phyloP scores from a whole-genome alignment of 2,113 vertebrate species.

The Ceyx cyanopectus region DNA sequence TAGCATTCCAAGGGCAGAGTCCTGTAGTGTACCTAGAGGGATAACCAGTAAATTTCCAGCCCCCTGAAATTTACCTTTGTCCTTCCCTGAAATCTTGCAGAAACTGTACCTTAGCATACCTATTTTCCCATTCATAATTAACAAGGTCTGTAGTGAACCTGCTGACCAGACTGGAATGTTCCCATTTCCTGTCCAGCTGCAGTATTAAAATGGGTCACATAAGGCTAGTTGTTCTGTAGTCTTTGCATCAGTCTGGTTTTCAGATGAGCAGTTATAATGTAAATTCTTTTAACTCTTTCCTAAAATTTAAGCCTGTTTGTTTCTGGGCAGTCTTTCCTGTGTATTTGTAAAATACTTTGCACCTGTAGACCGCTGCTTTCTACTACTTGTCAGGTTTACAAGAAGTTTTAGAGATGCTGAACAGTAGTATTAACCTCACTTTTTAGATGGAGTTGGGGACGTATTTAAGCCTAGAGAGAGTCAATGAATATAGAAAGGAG shows the following conservation, averaged over 20 bases:
- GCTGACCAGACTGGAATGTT: constrained; percentile 43
- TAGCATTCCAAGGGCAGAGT: background rate
- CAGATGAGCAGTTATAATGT: background rate
- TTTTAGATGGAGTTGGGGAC: background rate
- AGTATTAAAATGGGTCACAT: background rate
- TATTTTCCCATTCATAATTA: background rate
- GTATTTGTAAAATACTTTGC: background rate
- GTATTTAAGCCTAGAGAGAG: background rate
- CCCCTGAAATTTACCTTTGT: background rate
- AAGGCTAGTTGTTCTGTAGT: background rate
- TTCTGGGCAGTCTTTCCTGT: background rate
- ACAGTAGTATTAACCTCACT: background rate
- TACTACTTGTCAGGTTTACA: background rate
- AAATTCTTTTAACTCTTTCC: background rate
- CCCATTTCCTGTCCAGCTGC: constrained; percentile 38
- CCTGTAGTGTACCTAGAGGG: background rate
- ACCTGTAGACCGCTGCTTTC: background rate
- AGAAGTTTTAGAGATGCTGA: background rate
- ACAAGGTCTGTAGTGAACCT: background rate
- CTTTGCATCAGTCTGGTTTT: background rate
- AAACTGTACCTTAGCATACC: background rate
- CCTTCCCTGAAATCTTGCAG: background rate
- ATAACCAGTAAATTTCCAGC: background rate
- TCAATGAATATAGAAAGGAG: background rate
- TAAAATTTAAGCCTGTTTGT: background rate